A percentile compares a stretch with the other conserved stretches of the same genome.
These are phyloP conservation scores for Muscidifurax raptorellus DNA, from an alignment of 1,140 invertebrate species.

Conservation along the genomic window DNA sequence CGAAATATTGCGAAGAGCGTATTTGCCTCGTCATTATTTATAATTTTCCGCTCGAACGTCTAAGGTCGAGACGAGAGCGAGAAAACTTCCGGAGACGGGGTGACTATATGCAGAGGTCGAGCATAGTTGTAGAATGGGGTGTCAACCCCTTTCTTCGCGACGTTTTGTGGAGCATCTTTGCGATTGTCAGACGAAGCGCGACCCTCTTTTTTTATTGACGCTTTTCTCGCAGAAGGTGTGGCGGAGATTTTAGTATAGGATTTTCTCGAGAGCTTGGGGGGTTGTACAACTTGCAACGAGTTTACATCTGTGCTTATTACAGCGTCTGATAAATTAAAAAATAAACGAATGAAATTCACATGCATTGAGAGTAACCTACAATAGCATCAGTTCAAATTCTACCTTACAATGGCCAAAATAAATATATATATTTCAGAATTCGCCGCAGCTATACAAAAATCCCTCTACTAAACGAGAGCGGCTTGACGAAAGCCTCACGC, in stretches of 20 bases:
- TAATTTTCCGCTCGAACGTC: conserved; percentile 47
- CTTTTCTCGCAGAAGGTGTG: background rate
- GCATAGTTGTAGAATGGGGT: background rate
- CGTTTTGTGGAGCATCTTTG: background rate
- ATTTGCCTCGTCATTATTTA: conserved; percentile 48
- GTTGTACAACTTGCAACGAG: too few relatives aligned
- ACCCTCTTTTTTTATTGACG: conserved; percentile 9
- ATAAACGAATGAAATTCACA: too few relatives aligned
- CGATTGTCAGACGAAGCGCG: background rate
- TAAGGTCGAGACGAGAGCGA: background rate
- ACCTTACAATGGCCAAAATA: too few relatives aligned
- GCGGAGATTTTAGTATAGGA: too few relatives aligned
- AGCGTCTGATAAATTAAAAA: too few relatives aligned
- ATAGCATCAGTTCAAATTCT: too few relatives aligned
- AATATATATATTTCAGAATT: background rate
- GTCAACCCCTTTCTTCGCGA: conserved; percentile 21
- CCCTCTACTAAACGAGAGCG: background rate
- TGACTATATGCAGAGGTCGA: background rate
- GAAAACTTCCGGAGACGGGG: background rate
- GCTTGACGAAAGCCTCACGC: background rate
- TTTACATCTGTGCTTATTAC: too few relatives aligned
- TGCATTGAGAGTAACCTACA: too few relatives aligned
- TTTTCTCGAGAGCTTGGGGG: too few relatives aligned
- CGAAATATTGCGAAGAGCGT: conserved; percentile 22
- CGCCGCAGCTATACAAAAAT: too few relatives aligned